Evolutionary conservation across 2,113 vertebrate genomes (phyloP).

Genomic region (Grantiella picta): DNA sequence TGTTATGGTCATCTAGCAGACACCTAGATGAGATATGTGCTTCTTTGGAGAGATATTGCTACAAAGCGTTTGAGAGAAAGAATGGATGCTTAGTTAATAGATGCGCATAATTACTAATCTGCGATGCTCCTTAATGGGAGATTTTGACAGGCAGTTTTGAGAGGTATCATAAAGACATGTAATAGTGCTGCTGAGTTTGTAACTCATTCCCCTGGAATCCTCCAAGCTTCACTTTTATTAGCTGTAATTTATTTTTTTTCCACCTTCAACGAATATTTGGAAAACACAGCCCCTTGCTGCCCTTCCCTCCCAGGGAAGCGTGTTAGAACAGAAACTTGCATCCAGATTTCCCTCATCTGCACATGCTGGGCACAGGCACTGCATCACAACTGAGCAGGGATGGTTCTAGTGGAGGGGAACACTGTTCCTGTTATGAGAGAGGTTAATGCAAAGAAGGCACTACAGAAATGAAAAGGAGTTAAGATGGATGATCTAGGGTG

Average conservation of each 20-base stretch:
- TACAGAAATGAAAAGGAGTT: not conserved
- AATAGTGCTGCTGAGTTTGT: not conserved
- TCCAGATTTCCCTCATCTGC: not conserved
- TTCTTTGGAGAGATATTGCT: slow-evolving; percentile 38
- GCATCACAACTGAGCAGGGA: not conserved
- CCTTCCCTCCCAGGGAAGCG: not conserved
- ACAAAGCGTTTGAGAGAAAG: slow-evolving; percentile 18
- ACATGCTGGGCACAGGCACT: not conserved
- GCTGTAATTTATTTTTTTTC: not conserved
- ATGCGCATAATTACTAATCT: slow-evolving; percentile 61
- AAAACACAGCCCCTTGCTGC: not conserved
- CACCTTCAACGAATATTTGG: not conserved
- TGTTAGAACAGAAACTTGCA: not conserved
- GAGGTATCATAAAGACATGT: slow-evolving; percentile 13
- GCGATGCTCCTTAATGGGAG: slow-evolving; percentile 29
- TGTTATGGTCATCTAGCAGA: not conserved
- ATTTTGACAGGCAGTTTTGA: slow-evolving; percentile 41
- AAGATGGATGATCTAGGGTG: not conserved
- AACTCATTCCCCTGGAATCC: not conserved
- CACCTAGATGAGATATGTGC: slow-evolving; percentile 17
- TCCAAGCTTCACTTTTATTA: not conserved
- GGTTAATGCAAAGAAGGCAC: not conserved
- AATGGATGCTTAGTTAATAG: slow-evolving; percentile 44
- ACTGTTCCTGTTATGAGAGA: not conserved
- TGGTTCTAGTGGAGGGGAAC: not conserved